Percentiles rank a stretch among this genome's conserved stretches.
These are phyloP conservation scores for Trichogramma pretiosum DNA, from an alignment of 1,140 invertebrate species.

Conservation along the genomic window DNA sequence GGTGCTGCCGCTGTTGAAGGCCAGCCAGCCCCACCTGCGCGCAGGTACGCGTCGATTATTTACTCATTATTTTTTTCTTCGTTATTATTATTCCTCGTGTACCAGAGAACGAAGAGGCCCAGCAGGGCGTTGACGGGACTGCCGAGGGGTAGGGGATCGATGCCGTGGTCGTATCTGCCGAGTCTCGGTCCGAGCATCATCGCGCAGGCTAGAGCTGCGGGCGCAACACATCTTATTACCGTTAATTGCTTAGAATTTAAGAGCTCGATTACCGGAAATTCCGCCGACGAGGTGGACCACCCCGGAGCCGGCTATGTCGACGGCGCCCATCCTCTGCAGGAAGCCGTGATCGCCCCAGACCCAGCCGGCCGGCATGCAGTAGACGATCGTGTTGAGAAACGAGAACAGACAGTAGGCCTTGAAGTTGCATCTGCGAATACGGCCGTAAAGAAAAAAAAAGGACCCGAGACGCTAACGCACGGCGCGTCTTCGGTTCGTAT, in stretches of 20 bases:
- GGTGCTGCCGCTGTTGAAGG: slow-evolving; percentile 87
- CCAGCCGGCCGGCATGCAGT: slow-evolving; percentile 91
- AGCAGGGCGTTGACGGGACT: slow-evolving; percentile 85
- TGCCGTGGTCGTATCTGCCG: slow-evolving; percentile 75
- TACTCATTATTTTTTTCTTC: no score
- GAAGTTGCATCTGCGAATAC: slow-evolving; percentile 67
- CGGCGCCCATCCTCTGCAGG: slow-evolving; percentile 66
- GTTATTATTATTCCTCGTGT: no score
- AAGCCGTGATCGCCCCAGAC: slow-evolving; percentile 83
- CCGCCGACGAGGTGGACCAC: slow-evolving; percentile 82
- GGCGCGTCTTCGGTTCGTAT: no score
- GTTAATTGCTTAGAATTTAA: not conserved
- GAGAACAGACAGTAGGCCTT: slow-evolving; percentile 86
- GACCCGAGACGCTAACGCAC: no score
- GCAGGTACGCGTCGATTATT: not conserved
- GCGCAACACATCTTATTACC: no score
- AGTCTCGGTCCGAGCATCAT: slow-evolving; percentile 81
- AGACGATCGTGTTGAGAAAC: slow-evolving; percentile 80
- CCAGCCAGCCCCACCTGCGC: slow-evolving; percentile 81
- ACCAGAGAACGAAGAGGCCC: slow-evolving; percentile 87
- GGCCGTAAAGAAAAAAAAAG: no score
- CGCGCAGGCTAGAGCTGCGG: slow-evolving; percentile 76
- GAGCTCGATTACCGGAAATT: slow-evolving; percentile 32
- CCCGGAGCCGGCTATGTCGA: slow-evolving; percentile 87
- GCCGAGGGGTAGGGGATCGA: slow-evolving; percentile 67